phyloP scores from a whole-genome alignment of 2,888 invertebrate species.

The Drosophila recens region DNA sequence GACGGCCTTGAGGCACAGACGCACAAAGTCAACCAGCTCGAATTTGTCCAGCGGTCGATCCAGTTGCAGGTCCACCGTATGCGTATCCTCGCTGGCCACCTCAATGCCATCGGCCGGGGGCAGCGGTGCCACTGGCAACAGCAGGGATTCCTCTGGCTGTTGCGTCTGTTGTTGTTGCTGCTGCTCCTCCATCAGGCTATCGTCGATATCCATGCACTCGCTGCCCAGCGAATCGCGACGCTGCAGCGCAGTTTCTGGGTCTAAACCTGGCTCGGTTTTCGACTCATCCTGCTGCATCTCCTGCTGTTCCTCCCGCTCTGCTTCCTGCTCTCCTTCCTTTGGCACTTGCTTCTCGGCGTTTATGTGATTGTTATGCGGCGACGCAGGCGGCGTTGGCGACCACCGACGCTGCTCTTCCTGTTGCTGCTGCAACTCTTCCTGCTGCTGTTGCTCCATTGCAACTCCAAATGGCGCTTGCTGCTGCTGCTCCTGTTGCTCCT shows the following conservation, averaged over 20 bases:
- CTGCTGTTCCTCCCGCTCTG: neutral
- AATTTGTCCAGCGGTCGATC: conserved; percentile 92
- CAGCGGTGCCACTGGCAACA: conserved; percentile 18
- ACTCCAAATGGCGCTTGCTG: neutral
- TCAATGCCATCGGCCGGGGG: conserved; percentile 84
- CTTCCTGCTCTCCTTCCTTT: conserved; percentile 8
- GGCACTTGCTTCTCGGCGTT: conserved; percentile 36
- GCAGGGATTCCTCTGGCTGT: neutral
- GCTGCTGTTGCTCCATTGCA: conserved; percentile 11
- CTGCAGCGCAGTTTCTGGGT: conserved; percentile 20
- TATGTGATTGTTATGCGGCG: conserved; percentile 68
- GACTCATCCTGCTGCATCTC: neutral
- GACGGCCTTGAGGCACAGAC: conserved; percentile 90
- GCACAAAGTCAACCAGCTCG: conserved; percentile 89
- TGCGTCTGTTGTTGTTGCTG: neutral
- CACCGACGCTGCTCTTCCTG: conserved; percentile 60
- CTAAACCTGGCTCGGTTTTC: neutral
- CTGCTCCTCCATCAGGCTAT: conserved; percentile 42
- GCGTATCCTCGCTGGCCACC: conserved; percentile 88
- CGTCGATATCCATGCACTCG: conserved; percentile 74
- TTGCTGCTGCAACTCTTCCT: conserved; percentile 12
- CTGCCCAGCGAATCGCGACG: conserved; percentile 70
- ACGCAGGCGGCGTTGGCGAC: conserved; percentile 82
- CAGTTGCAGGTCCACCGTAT: conserved; percentile 89
- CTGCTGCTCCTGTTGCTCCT: neutral